phyloP scores from a whole-genome alignment of 2,797 vertebrate species.

The Hyperoplus immaculatus region DNA sequence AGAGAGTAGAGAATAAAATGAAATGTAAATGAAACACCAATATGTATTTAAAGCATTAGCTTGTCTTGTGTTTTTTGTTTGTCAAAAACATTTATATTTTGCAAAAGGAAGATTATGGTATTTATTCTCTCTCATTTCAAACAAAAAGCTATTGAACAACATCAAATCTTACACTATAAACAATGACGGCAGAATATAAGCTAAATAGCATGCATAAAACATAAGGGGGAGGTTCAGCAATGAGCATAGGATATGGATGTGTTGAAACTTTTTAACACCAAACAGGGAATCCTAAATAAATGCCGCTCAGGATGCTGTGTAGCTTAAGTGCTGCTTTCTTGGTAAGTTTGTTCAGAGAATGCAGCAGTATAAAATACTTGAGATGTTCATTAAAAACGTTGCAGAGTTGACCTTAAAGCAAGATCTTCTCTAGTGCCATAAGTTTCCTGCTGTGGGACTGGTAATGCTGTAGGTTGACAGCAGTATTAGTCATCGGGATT shows the following conservation, averaged over 20 bases:
- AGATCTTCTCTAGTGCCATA: conserved; percentile 28
- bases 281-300: conserved; percentile 7
- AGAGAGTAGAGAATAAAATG: no score
- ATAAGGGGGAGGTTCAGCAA: neutral
- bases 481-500: conserved; percentile 69
- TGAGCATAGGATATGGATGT: neutral
- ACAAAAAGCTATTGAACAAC: neutral
- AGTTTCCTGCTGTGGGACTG: conserved; percentile 55
- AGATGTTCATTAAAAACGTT: conserved; percentile 1
- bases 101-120: neutral
- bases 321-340: neutral
- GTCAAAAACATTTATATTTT: neutral
- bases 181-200: neutral
- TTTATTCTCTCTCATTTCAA: neutral
- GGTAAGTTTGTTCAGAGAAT: no score
- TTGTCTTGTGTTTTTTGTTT: neutral
- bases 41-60: no score
- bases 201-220: neutral
- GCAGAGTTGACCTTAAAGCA: conserved; percentile 38
- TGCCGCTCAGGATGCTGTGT: neutral
- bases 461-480: conserved; percentile 61
- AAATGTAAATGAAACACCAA: neutral
- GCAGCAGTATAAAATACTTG: neutral
- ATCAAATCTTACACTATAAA: neutral
- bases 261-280: neutral